phyloP scores from a whole-genome alignment of 2,113 vertebrate genomes.

The Chunga burmeisteri region DNA sequence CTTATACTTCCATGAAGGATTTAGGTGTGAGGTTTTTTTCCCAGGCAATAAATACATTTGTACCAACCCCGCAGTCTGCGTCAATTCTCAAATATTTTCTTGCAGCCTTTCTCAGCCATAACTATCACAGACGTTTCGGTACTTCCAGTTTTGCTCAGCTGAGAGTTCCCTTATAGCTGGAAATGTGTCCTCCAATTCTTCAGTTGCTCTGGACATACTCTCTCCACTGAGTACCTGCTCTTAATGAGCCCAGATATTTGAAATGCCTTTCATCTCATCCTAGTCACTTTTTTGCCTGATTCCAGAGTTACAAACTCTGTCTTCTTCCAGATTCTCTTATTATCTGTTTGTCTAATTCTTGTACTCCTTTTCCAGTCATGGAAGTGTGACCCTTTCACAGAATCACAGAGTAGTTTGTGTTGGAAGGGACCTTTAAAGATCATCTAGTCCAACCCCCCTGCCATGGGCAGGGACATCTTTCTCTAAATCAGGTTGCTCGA shows the following conservation, averaged over 20 bases:
- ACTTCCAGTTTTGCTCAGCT: not conserved
- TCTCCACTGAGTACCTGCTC: not conserved
- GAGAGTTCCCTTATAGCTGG: not conserved
- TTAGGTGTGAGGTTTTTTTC: not conserved
- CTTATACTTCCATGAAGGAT: not conserved
- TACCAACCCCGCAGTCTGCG: not conserved
- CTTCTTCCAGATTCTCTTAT: not conserved
- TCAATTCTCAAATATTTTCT: not conserved
- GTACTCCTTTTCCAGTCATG: rapidly evolving
- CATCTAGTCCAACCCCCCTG: not conserved
- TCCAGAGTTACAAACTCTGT: not conserved
- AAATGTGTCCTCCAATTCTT: not conserved
- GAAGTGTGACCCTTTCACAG: not conserved
- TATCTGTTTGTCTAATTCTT: not conserved
- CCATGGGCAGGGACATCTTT: not conserved
- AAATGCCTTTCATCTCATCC: not conserved
- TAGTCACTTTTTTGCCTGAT: not conserved
- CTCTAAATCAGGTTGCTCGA: not conserved
- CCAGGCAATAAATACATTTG: not conserved
- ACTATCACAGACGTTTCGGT: not conserved
- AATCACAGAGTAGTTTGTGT: not conserved
- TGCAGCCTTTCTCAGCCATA: not conserved
- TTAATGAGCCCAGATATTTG: not conserved
- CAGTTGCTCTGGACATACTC: not conserved
- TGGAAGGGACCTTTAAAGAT: not conserved